phyloP scores from a whole-genome alignment of 64 coral and sea anemone species.

The Porites australiensis region DNA sequence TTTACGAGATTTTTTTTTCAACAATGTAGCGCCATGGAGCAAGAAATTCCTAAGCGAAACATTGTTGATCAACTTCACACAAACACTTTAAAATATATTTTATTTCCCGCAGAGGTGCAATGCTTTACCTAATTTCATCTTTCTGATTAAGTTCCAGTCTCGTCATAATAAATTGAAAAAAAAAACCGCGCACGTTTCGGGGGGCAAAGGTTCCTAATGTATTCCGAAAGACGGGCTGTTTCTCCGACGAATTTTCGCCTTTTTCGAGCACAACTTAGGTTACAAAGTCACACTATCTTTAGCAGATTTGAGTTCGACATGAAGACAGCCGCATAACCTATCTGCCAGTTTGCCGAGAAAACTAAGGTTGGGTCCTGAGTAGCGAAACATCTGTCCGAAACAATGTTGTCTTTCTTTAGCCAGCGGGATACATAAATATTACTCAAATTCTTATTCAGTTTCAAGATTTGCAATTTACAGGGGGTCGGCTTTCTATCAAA shows the following conservation, averaged over 20 bases:
- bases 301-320: background rate
- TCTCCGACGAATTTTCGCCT: background rate
- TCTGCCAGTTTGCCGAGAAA: conserved; percentile 18
- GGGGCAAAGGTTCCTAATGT: background rate
- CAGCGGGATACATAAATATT: conserved; percentile 81
- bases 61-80: conserved; percentile 51
- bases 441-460: conserved; percentile 69
- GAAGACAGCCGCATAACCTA: background rate
- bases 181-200: conserved; percentile 17
- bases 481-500: conserved; percentile 47
- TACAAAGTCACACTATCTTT: conserved; percentile 3
- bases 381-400: conserved; percentile 64
- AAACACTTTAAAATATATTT: conserved; percentile 61
- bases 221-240: background rate
- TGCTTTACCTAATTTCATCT: conserved; percentile 46
- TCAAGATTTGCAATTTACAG: conserved; percentile 55
- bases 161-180: conserved; percentile 48
- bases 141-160: conserved; percentile 41
- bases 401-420: conserved; percentile 70
- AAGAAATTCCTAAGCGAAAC: conserved; percentile 9
- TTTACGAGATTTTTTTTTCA: background rate
- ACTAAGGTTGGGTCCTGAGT: conserved; percentile 68
- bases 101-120: conserved; percentile 47
- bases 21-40: background rate
- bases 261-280: background rate